Percentiles rank a stretch among this genome's conserved stretches.
Evolutionary conservation across 2,888 invertebrate genomes (phyloP).

Genomic region (Napeogenes sylphis): DNA sequence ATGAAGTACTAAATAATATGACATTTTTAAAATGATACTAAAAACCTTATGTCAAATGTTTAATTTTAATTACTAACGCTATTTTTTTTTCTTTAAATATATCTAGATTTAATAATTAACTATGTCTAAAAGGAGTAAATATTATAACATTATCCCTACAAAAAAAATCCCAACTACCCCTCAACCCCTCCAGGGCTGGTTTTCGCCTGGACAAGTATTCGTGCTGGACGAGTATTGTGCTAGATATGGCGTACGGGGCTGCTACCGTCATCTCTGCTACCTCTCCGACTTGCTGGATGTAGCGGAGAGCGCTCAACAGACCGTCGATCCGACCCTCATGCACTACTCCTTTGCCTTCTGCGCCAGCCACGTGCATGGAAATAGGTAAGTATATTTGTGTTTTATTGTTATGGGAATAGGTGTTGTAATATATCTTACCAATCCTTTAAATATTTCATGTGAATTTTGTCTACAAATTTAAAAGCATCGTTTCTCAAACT

Average conservation of each 20-base stretch:
- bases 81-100: no score
- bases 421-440: background rate
- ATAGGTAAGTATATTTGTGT: slow-evolving; percentile 81
- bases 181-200: slow-evolving; percentile 90
- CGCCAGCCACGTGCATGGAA: slow-evolving; percentile 99
- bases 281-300: slow-evolving; percentile 95
- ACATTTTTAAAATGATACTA: no score
- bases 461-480: background rate
- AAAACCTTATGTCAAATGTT: no score
- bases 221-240: slow-evolving; percentile 99
- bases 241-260: slow-evolving; percentile 97
- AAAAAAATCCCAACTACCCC: background rate
- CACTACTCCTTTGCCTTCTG: slow-evolving; percentile 99
- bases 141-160: background rate
- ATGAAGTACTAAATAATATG: no score
- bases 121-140: no score
- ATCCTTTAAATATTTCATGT: no score
- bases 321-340: slow-evolving; percentile 98
- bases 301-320: slow-evolving; percentile 91
- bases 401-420: slow-evolving; percentile 1
- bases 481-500: slow-evolving; percentile 1
- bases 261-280: slow-evolving; percentile 97
- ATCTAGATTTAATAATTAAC: no score
- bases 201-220: slow-evolving; percentile 99
- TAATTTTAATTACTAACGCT: no score